A percentile compares a stretch with the other conserved stretches of the same genome.
These are phyloP conservation scores for Nezara viridula DNA, from an alignment of 2,888 invertebrate genomes.

Conservation along the genomic window DNA sequence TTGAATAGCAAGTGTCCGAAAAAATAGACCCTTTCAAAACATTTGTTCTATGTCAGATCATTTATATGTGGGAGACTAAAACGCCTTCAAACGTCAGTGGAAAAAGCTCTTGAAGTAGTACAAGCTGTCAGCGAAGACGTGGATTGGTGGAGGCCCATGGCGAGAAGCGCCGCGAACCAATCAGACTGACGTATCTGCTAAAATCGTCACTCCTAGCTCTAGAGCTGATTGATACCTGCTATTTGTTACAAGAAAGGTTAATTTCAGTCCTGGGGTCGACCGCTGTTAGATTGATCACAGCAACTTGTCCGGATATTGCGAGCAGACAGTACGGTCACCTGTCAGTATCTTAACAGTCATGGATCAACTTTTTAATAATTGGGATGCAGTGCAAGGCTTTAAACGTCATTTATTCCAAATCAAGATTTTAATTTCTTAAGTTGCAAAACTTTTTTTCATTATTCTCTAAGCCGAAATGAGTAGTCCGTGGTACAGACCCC, in stretches of 20 bases:
- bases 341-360: neutral
- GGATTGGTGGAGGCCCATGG: neutral
- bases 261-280: neutral
- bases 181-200: constrained; percentile 8
- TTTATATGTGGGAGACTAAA: neutral
- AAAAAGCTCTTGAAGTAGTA: neutral
- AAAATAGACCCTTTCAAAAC: neutral
- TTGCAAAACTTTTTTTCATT: too few relatives aligned
- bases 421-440: too few relatives aligned
- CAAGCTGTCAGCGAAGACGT: neutral
- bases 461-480: too few relatives aligned
- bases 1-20: neutral
- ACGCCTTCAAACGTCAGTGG: neutral
- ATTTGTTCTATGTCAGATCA: neutral
- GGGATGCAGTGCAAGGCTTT: rapidly evolving
- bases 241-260: neutral
- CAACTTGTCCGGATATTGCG: neutral
- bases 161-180: neutral
- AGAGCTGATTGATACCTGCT: constrained; percentile 1
- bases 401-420: neutral
- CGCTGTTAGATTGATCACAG: neutral
- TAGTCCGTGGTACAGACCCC: too few relatives aligned
- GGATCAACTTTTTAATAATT: neutral
- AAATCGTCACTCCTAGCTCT: neutral
- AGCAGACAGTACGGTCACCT: neutral